These are phyloP conservation scores for Cirrhinus molitorella DNA, from an alignment of 2,797 vertebrate species.

Conservation along the genomic window DNA sequence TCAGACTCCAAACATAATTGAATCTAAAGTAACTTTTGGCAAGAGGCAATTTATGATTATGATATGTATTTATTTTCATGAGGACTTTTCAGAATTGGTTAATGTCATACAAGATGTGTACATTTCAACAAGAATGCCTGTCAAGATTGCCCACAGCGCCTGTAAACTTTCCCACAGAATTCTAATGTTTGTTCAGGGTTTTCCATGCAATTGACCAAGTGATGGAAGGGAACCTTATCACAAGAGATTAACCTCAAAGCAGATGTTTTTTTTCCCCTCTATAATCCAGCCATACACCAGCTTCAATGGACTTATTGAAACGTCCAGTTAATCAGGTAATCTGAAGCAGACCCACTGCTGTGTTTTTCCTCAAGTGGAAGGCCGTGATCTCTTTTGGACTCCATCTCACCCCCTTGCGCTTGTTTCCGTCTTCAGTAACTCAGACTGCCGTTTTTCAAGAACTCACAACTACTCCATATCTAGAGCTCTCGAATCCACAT, in stretches of 20 bases:
- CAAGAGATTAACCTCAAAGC: slow-evolving; percentile 52
- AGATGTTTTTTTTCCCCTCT: slow-evolving; percentile 34
- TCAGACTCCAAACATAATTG: background rate
- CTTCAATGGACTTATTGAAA: slow-evolving; percentile 34
- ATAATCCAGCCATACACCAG: slow-evolving; percentile 36
- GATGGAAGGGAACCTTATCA: slow-evolving; percentile 36
- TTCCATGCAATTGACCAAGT: slow-evolving; percentile 41
- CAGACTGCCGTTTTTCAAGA: slow-evolving; percentile 2
- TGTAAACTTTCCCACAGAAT: slow-evolving; percentile 45
- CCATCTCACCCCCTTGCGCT: slow-evolving; percentile 2
- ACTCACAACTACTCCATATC: slow-evolving; percentile 3
- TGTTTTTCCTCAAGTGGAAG: slow-evolving; percentile 31
- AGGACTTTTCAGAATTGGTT: background rate
- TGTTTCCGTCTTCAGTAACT: slow-evolving; percentile 5
- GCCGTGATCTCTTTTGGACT: slow-evolving; percentile 7
- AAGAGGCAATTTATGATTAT: background rate
- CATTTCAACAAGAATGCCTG: background rate
- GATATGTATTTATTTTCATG: background rate
- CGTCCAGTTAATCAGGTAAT: slow-evolving; percentile 54
- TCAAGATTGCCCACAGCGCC: background rate
- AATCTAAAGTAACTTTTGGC: background rate
- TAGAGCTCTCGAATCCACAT: background rate
- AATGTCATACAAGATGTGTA: background rate
- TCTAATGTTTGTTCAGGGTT: slow-evolving; percentile 42
- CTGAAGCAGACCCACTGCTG: slow-evolving; percentile 50